Evolutionary conservation across 2,888 invertebrate species (phyloP), one percentile per base, ranked within the genome.

Genomic region (Aleiodes testaceus): DNA sequence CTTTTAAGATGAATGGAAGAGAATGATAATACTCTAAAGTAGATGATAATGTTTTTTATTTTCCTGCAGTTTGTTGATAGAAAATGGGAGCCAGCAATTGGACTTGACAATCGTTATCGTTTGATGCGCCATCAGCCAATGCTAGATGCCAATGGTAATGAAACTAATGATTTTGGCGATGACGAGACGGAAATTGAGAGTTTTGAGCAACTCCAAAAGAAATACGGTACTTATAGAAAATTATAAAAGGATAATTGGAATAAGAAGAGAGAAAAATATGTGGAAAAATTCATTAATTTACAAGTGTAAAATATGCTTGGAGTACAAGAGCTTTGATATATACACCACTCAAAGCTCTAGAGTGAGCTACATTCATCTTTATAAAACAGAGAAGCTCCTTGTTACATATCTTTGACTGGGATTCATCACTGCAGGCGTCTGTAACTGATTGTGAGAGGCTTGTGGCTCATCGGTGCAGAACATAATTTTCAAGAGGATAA

Each of bases 61-160:
- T 30, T 73, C 75, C 63, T 52, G 20, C 76, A 86, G 86, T 66
- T 81, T 2, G 6, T 16, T 1, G 45, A 53, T 11, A n/a, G 16
- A 12, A 52, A 18, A 9, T 30, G 61, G 75, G 61, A 79, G 26
- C 85, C 87, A 4, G 79, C 79, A 1, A 79, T 86, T 64, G 82
- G 85, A 66, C 75, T 87, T 78, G 85, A 87, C 77, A 87, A 87
- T 80, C 84, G 86, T 36, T 86, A 87, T 71, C 80, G 87, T 18
- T 73, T 84, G 36, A 84, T 87, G 83, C 76, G 85, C 26, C 73
- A 80, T 53, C 85, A 86, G 53, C 77, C 77, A 9, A 85, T 86
- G 86, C 73, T 87, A 64, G 84, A 87, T 59, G 79, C 75, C 0
- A 11, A 81, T 14, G 84, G 85, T 26, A 80, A 83, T 4, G 76